A percentile compares a stretch with the other conserved stretches of the same genome.
These are phyloP conservation scores for Temnothorax ravouxi DNA, from an alignment of 2,888 invertebrate species.

Conservation along the genomic window DNA sequence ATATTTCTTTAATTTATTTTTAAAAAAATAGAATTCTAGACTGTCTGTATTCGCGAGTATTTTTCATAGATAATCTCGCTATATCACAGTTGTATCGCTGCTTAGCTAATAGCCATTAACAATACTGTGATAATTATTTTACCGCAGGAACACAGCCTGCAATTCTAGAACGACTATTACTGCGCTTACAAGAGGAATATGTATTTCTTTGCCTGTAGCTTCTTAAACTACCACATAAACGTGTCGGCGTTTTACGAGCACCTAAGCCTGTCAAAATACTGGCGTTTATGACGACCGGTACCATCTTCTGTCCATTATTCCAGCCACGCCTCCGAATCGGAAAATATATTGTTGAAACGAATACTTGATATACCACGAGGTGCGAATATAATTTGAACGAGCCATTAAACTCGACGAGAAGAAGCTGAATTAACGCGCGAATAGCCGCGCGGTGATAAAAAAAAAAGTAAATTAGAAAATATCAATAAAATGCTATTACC, in stretches of 20 bases:
- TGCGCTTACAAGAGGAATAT: neutral
- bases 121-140: constrained; percentile 33
- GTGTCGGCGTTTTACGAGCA: constrained; percentile 68
- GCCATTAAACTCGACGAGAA: neutral
- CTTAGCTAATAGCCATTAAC: constrained; percentile 19
- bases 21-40: neutral
- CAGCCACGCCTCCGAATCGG: constrained; percentile 67
- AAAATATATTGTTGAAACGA: constrained; percentile 63
- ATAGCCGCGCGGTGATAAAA: neutral
- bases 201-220: constrained; percentile 18
- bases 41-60: neutral
- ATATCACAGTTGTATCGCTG: neutral
- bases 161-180: constrained; percentile 23
- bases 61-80: neutral
- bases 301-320: constrained; percentile 71
- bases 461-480: neutral
- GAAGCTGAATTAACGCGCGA: neutral
- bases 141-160: neutral
- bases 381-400: constrained; percentile 41
- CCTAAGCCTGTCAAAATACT: constrained; percentile 67
- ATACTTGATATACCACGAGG: constrained; percentile 42
- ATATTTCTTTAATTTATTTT: neutral
- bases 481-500: neutral
- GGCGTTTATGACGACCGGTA: constrained; percentile 71
- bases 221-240: constrained; percentile 16